A percentile compares a stretch with the other conserved stretches of the same genome.
Conservation (phyloP, 2,888 invertebrate genomes). For the Fissipunctia ypsillon region DNA sequence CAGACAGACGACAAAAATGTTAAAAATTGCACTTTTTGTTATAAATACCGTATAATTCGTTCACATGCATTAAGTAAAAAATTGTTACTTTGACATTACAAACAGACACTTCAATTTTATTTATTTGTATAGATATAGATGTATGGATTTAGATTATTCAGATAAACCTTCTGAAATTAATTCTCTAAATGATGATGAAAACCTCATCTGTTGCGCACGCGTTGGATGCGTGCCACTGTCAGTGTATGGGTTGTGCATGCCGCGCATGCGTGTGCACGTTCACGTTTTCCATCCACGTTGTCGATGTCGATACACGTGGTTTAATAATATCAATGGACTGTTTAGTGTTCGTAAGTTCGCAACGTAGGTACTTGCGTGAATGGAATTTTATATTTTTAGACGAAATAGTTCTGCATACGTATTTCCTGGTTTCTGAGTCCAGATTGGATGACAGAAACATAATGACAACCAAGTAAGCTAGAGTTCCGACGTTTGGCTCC, state of each 20-base stretch:
- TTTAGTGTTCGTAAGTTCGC: constrained; percentile 30
- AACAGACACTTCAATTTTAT: no score
- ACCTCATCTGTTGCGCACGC: constrained; percentile 16
- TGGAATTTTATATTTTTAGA: constrained; percentile 29
- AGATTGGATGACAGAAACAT: not conserved
- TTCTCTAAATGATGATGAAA: not conserved
- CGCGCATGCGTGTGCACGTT: not conserved
- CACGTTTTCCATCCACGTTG: constrained; percentile 58
- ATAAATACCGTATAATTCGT: no score
- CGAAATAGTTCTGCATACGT: not conserved
- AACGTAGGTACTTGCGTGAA: constrained; percentile 8
- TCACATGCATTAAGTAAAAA: no score
- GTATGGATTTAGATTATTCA: no score
- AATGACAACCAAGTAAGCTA: not conserved
- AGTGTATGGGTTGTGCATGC: not conserved
- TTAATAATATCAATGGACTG: constrained; percentile 25
- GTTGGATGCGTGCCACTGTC: constrained; percentile 28
- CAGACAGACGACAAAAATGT: no score
- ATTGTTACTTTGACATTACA: no score
- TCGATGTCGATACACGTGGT: constrained; percentile 48
- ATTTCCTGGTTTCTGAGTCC: not conserved
- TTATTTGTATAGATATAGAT: no score
- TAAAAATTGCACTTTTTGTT: no score
- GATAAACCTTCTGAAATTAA: not conserved
- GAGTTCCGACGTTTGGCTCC: no score